Conservation (phyloP, 2,113 vertebrate species). For the Ahaetulla prasina region DNA sequence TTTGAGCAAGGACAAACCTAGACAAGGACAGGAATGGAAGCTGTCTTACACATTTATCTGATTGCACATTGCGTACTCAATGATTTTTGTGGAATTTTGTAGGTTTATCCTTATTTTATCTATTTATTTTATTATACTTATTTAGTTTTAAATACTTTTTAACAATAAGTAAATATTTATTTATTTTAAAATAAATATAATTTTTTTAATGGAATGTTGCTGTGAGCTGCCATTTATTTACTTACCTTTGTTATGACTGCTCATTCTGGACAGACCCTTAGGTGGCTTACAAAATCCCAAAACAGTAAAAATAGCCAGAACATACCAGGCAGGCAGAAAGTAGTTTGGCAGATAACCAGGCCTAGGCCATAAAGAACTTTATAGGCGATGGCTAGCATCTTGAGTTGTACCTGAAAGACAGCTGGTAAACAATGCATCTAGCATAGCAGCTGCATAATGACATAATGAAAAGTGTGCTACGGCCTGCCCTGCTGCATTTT, state of each 20-base stretch:
- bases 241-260: neutral
- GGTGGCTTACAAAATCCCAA: neutral
- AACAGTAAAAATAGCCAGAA: neutral
- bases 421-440: neutral
- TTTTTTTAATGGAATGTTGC: neutral
- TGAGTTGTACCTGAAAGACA: neutral
- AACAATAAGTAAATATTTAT: no score
- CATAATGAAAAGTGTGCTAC: neutral
- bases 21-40: neutral
- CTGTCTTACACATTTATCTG: neutral
- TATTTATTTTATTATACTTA: no score
- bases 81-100: neutral
- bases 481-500: neutral
- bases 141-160: no score
- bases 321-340: neutral
- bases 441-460: neutral
- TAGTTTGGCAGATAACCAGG: neutral
- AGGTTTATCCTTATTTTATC: no score
- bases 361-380: neutral
- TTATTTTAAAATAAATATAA: no score
- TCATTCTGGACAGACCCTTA: neutral
- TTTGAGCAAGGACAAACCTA: neutral
- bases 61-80: neutral
- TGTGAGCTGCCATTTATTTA: neutral
- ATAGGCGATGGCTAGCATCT: neutral